Conservation (phyloP, 2,888 invertebrate species). For the Noctua pronuba region DNA sequence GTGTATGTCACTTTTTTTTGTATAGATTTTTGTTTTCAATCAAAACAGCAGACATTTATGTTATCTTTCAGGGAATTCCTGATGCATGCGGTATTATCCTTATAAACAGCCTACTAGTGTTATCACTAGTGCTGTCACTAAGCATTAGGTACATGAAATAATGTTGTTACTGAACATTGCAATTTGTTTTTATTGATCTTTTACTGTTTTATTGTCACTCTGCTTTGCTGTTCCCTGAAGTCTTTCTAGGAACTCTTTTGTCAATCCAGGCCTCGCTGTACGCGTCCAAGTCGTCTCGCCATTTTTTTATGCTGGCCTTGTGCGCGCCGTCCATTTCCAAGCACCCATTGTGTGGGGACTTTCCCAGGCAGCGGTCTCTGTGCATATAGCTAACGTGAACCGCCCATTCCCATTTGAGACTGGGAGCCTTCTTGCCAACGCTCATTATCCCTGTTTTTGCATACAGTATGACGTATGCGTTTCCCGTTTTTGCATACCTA, state of each 20-base stretch:
- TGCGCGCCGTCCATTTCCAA: background rate
- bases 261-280: background rate
- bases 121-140: too few species aligned
- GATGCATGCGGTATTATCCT: background rate
- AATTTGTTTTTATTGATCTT: background rate
- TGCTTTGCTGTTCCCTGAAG: background rate
- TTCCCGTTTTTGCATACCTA: too few species aligned
- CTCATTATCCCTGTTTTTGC: background rate
- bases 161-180: background rate
- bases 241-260: background rate
- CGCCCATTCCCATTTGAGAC: background rate
- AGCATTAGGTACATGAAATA: background rate
- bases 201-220: background rate
- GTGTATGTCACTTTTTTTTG: background rate
- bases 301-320: background rate
- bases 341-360: background rate
- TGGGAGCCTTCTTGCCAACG: background rate
- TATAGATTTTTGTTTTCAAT: background rate
- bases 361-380: background rate
- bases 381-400: background rate
- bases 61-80: conserved; percentile 9
- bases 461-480: background rate
- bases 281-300: background rate
- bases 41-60: background rate
- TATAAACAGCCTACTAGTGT: background rate